Percentiles rank a stretch among this genome's conserved stretches.
Evolutionary conservation across 1,140 invertebrate genomes (phyloP).

Genomic region (Heliconius melpomene): DNA sequence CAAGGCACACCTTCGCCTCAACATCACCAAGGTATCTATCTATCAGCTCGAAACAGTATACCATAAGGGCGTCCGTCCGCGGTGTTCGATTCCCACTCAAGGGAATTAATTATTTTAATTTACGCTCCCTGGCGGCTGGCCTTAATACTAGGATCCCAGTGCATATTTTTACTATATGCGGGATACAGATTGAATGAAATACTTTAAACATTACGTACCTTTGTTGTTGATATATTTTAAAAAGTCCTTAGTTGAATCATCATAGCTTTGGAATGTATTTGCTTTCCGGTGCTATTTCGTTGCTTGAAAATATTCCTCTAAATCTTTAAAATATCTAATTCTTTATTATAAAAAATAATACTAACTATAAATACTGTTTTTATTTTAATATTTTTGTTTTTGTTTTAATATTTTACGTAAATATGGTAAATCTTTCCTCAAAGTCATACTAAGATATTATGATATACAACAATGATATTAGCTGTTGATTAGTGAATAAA

Average conservation of each 20-base stretch:
- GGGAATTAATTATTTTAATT: too few relatives aligned
- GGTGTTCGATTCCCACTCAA: too few relatives aligned
- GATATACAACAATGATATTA: background rate
- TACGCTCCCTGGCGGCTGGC: too few relatives aligned
- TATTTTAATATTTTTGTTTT: background rate
- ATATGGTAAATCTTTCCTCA: background rate
- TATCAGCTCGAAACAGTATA: background rate
- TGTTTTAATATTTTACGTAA: background rate
- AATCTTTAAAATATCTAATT: background rate
- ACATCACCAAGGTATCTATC: slow-evolving; percentile 65
- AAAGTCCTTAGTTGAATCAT: background rate
- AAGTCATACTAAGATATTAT: background rate
- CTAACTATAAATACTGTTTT: background rate
- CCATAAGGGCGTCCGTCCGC: too few relatives aligned
- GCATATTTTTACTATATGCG: too few relatives aligned
- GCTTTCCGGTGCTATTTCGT: slow-evolving; percentile 20
- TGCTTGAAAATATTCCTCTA: background rate
- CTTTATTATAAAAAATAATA: background rate
- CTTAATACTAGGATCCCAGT: too few relatives aligned
- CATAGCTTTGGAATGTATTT: slow-evolving; percentile 16
- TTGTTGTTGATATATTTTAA: background rate
- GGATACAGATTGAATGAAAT: background rate
- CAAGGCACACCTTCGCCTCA: slow-evolving; percentile 67
- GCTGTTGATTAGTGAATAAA: background rate
- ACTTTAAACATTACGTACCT: background rate